A percentile compares a stretch with the other conserved stretches of the same genome.
Conservation (phyloP, 2,113 vertebrate species). For the Forbesichthys papilliferus region DNA sequence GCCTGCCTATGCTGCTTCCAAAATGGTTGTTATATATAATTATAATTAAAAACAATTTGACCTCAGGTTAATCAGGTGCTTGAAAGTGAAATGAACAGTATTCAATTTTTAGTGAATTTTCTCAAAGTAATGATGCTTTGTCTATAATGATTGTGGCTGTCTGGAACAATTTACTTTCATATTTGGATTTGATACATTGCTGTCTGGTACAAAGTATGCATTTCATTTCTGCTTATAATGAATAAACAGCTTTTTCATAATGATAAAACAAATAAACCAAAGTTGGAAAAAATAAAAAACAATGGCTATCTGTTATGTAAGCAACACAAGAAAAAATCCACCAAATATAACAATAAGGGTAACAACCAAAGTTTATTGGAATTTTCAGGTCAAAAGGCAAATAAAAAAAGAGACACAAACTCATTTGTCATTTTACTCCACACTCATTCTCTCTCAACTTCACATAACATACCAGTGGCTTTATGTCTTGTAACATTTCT, state of each 20-base stretch:
- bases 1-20: too few relatives aligned
- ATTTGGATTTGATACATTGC: not conserved
- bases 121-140: conserved; percentile 17
- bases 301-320: not conserved
- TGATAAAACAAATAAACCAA: too few relatives aligned
- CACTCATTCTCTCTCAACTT: conserved; percentile 30
- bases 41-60: too few relatives aligned
- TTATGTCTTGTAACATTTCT: conserved; percentile 35
- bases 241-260: too few relatives aligned
- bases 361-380: conserved; percentile 70
- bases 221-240: too few relatives aligned
- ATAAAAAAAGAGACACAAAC: conserved; percentile 46
- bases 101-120: not conserved
- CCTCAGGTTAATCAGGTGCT: too few relatives aligned
- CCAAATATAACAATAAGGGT: conserved; percentile 21
- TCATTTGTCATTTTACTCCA: conserved; percentile 22
- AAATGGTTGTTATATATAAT: too few relatives aligned
- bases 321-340: not conserved
- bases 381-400: conserved; percentile 61
- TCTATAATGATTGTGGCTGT: not conserved
- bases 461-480: conserved; percentile 21
- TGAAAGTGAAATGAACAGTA: too few relatives aligned
- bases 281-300: conserved; percentile 42
- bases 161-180: not conserved
- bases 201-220: too few relatives aligned